Evolutionary conservation across 2,888 invertebrate genomes (phyloP), one percentile per base, ranked within the genome.

Genomic region (Caenorhabditis sp.): DNA sequence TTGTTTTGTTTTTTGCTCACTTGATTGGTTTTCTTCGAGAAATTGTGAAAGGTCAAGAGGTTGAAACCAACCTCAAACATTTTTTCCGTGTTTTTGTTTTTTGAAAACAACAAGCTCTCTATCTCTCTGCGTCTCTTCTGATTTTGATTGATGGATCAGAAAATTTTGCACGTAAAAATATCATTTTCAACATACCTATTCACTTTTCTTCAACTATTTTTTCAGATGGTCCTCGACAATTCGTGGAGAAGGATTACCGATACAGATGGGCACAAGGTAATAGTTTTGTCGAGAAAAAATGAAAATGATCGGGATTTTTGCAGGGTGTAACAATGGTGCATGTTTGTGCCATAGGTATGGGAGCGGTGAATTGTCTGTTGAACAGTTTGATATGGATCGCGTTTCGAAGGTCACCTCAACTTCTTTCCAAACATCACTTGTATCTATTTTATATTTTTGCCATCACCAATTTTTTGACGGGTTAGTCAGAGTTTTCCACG

Each of bases 381-480:
- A 81, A 81, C 55, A 77, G 65, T 14, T 58, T 79, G 31, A 79
- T 81, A n/a, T 81, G 81, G 78, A 62, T 53, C 23, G 74, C 81
- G 1, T 81, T 81, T 60, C 69, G 68, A 51, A 49, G 55, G 1
- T 74, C 73, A 17, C 70, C 76, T 5, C 71, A 64, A 14, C 50
- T 79, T 27, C 70, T 81, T 36, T 63, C 69, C 37, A 81, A 81
- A 60, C 78, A 77, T 53, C 77, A 81, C 49, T 68, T 81, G 4
- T 69, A 81, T 43, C 62, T 81, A n/a, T 81, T 81, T 59, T 81
- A 77, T 26, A 70, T 71, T 1, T 75, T 81, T 51, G 78, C 81
- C 1, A 65, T 81, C n/a, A 78, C 81, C 12, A 81, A 81, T 58
- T 76, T 73, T 50, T 69, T 81, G 27, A 77, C 81, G 43, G 81